These are phyloP conservation scores for Campylomormyrus tamandua DNA, from an alignment of 2,113 vertebrate genomes.

Conservation along the genomic window DNA sequence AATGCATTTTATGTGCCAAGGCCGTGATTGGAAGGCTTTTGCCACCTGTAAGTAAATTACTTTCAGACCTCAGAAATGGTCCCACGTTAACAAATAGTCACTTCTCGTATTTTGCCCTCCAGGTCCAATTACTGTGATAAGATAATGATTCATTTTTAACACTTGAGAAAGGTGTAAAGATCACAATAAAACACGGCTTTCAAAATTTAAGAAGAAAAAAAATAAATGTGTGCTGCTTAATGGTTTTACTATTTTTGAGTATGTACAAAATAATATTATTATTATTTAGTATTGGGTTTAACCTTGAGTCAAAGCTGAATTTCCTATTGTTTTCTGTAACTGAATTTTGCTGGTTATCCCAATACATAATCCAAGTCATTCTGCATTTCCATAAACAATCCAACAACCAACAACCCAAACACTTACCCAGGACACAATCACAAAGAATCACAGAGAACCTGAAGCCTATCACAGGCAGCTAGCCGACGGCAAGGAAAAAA, in stretches of 20 bases:
- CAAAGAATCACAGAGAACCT: not conserved
- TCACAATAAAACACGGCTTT: not conserved
- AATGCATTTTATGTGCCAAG: slow-evolving; percentile 1
- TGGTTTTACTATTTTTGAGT: not conserved
- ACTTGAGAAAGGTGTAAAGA: not conserved
- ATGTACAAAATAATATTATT: not conserved
- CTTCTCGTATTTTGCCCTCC: not conserved
- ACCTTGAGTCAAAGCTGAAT: not conserved
- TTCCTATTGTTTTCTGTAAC: not conserved
- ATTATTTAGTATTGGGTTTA: not conserved
- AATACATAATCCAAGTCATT: not conserved
- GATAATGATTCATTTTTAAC: slow-evolving; percentile 8
- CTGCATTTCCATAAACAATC: not conserved
- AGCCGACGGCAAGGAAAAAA: not conserved
- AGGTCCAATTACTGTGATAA: slow-evolving; percentile 15
- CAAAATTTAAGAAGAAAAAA: not conserved
- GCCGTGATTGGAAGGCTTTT: slow-evolving; percentile 14
- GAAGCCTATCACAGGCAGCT: not conserved
- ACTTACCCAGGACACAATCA: not conserved
- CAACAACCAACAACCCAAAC: not conserved
- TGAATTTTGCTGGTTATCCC: not conserved
- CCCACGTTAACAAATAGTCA: not conserved
- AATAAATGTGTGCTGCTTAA: not conserved
- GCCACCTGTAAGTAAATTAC: slow-evolving; percentile 16
- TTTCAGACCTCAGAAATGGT: not conserved